Evolutionary conservation across 2,888 invertebrate genomes (phyloP).

Genomic region (Laspeyria flexula): DNA sequence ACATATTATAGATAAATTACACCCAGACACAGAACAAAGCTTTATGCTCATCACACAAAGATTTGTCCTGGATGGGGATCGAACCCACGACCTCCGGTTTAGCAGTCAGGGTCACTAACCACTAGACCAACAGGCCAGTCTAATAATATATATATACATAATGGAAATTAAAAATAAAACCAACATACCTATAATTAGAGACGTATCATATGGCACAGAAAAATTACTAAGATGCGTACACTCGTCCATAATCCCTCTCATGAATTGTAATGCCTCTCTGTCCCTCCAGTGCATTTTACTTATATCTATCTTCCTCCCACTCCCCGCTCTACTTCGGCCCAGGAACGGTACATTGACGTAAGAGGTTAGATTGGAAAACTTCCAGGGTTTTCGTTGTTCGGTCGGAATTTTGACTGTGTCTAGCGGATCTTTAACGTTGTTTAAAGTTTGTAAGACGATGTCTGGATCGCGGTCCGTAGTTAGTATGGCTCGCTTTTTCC

Average conservation of each 20-base stretch:
- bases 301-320: constrained; percentile 83
- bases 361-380: constrained; percentile 68
- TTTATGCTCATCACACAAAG: too few species aligned
- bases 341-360: constrained; percentile 74
- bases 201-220: constrained; percentile 94
- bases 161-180: background rate
- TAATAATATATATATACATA: too few species aligned
- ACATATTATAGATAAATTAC: too few species aligned
- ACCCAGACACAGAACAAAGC: too few species aligned
- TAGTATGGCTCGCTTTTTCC: too few species aligned
- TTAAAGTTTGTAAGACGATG: too few species aligned
- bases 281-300: constrained; percentile 89
- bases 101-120: too few species aligned
- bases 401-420: background rate
- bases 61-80: too few species aligned
- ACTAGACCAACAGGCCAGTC: too few species aligned
- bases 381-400: constrained; percentile 63
- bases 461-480: too few species aligned
- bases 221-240: constrained; percentile 98
- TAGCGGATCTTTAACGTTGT: too few species aligned
- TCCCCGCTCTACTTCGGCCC: constrained; percentile 51
- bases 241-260: constrained; percentile 99
- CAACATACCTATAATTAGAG: constrained; percentile 90
- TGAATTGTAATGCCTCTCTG: constrained; percentile 95
- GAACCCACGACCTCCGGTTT: too few species aligned